Evolutionary conservation across 2,888 invertebrate species (phyloP).

Genomic region (Merodon equestris): DNA sequence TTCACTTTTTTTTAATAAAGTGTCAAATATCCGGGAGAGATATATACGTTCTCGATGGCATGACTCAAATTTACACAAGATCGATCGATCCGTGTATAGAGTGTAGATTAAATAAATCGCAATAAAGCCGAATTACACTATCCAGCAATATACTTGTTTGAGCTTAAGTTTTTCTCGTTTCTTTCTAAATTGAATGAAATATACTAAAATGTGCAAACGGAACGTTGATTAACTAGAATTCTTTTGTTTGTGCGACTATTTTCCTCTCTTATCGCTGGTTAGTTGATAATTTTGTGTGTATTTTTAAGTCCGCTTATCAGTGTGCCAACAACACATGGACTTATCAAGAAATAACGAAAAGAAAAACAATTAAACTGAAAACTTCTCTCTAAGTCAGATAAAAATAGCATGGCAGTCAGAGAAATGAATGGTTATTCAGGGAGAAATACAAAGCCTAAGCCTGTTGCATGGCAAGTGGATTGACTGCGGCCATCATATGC

Average conservation of each 20-base stretch:
- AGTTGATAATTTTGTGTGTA: constrained; percentile 41
- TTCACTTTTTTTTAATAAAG: constrained; percentile 14
- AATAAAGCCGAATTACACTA: no score
- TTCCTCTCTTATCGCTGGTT: constrained; percentile 32
- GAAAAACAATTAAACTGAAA: neutral
- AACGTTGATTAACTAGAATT: no score
- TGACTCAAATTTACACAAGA: constrained; percentile 15
- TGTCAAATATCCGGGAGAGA: constrained; percentile 2
- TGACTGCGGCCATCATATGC: constrained; percentile 28
- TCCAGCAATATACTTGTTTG: no score
- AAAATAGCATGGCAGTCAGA: neutral
- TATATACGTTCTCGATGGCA: constrained; percentile 12
- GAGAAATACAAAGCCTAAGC: constrained; percentile 21
- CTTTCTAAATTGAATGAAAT: neutral
- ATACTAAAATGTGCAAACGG: no score
- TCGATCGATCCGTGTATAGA: neutral
- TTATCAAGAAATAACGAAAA: neutral
- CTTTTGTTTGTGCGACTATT: constrained; percentile 42
- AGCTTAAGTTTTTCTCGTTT: no score
- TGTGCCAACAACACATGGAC: no score
- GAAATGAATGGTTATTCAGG: neutral
- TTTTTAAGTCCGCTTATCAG: constrained; percentile 40
- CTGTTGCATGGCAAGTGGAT: neutral
- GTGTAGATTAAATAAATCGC: no score
- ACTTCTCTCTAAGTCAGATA: neutral